Percentiles rank a stretch among this genome's conserved stretches.
Conservation (phyloP, 2,888 invertebrate species). For the Microdon myrmicae region DNA sequence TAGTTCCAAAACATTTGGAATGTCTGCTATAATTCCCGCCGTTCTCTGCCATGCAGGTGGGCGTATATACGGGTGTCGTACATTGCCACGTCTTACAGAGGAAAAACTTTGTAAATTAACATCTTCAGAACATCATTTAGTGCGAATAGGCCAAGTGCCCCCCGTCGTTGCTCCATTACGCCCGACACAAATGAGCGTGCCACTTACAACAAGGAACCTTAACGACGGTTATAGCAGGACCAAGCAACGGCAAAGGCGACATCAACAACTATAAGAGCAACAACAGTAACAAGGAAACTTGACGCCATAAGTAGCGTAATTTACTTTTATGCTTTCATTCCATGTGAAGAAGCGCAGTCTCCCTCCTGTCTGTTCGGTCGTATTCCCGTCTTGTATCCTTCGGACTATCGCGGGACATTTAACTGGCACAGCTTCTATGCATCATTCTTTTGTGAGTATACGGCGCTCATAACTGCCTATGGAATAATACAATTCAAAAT, state of each 20-base stretch:
- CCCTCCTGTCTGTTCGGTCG: conserved; percentile 21
- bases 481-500: conserved; percentile 50
- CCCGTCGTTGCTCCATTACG: not conserved
- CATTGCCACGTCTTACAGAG: too few species aligned
- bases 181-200: conserved; percentile 26
- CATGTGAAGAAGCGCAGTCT: conserved; percentile 46
- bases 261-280: conserved; percentile 1
- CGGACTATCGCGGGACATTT: conserved; percentile 1
- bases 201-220: too few species aligned
- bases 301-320: conserved; percentile 42
- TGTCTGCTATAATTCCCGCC: conserved; percentile 41
- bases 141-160: conserved; percentile 26
- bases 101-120: conserved; percentile 46
- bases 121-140: conserved; percentile 49
- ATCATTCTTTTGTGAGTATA: conserved; percentile 25
- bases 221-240: conserved; percentile 12
- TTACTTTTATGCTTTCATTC: conserved; percentile 51
- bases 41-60: conserved; percentile 43
- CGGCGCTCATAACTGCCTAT: conserved; percentile 46
- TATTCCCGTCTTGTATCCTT: conserved; percentile 2
- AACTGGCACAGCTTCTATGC: conserved; percentile 19
- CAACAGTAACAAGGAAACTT: conserved; percentile 25
- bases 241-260: not conserved
- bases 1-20: conserved; percentile 32
- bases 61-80: conserved; percentile 32